Base-by-base conservation (phyloP, 2,113 vertebrate species). In the Nematolebias whitei region DNA sequence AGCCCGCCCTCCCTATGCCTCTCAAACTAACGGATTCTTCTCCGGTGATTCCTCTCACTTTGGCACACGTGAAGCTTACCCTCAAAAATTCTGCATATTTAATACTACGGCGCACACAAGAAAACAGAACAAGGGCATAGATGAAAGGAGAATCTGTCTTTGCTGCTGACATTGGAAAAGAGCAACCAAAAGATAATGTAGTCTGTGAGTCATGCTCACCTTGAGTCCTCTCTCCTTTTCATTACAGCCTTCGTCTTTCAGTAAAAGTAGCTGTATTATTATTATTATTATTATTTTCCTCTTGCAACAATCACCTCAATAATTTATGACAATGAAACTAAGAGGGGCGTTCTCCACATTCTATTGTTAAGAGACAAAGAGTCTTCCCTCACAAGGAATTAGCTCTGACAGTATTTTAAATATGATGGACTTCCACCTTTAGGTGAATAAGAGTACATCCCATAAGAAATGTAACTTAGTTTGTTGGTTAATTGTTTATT, bases 121-220 rank as follows among this genome's bases (percentile, higher is more conserved):
- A 47, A 76, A 77, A 78, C 82, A 79, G 74, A 90, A 90, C 85
- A 90, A 88, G 86, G 88, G 83, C 85, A 65, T 4, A 75, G 88
- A 93, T 92, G 85, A 92, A 90, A 91, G 89, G 85, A 85, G 88
- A 77, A 89, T 90, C 83, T 82, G 90, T 91, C 91, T 92, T 92
- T 93, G 89, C 74, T 48, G 14, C 87, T 93, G 92, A 93, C 92
- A 92, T 92, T 93, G 91, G 79, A 85, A 82, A 63, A 59, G 83
- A 89, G 89, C 79, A 86, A 89, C 78, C 78, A 74, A 79, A 83
- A 89, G 89, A 91, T 92, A 93, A 90, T 88, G 87, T 87, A 88
- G 84, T 88, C 87, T 87, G 85, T 84, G 85, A 92, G 87, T 92
- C 88, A 83, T 26, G 49, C 79, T 92, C 89, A 93, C 92, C 91